A percentile compares a stretch with the other conserved stretches of the same genome.
Evolutionary conservation across 1,140 invertebrate species (phyloP).

Genomic region (Caenorhabditis latens): DNA sequence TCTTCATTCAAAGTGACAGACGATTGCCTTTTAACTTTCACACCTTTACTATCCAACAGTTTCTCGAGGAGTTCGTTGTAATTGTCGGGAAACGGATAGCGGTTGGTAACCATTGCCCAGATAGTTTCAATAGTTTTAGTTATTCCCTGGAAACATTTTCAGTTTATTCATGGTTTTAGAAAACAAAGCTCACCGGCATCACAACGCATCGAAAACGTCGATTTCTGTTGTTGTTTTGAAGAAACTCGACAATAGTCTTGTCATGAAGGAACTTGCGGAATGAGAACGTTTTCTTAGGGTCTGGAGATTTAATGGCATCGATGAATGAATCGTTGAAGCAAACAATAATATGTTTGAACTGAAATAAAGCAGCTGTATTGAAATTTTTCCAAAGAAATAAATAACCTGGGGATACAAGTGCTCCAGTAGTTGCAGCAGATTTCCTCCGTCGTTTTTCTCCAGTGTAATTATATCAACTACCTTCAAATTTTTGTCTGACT

Average conservation of each 20-base stretch:
- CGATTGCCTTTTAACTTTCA: neutral
- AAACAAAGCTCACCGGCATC: neutral
- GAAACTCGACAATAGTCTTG: neutral
- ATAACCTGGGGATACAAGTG: neutral
- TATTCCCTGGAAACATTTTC: too few species aligned
- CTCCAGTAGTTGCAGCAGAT: neutral
- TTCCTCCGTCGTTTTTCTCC: constrained; percentile 11
- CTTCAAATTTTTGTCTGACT: neutral
- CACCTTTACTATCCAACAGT: neutral
- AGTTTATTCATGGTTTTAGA: too few species aligned
- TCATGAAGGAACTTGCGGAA: neutral
- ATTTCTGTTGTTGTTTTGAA: neutral
- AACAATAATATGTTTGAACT: constrained; percentile 18
- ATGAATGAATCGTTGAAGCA: constrained; percentile 32
- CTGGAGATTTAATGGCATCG: neutral
- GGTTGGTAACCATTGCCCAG: neutral
- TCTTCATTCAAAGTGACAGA: too few species aligned
- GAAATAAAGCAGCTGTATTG: neutral
- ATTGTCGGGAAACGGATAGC: neutral
- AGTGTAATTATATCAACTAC: neutral
- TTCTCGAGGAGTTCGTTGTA: neutral
- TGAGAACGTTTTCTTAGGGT: neutral
- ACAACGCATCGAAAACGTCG: neutral
- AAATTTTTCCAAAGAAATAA: neutral
- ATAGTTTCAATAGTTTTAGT: neutral